A percentile compares a stretch with the other conserved stretches of the same genome.
Conservation (phyloP, 2,113 vertebrate species). For the Opisthocomus hoazin region DNA sequence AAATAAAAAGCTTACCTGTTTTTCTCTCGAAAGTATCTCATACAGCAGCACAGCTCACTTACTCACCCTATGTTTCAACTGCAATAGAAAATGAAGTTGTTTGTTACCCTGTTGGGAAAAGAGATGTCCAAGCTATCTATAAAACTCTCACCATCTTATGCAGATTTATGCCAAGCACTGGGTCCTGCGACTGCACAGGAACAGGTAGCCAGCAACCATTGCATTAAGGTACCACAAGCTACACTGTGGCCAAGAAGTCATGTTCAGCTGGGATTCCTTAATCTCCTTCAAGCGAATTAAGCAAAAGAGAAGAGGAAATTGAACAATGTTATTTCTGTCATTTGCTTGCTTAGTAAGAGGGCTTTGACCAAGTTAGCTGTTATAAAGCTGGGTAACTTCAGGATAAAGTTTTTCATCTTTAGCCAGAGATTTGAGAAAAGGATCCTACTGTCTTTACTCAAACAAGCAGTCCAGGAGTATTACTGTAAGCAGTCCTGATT, state of each 20-base stretch:
- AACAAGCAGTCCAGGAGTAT: neutral
- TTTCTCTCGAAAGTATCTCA: neutral
- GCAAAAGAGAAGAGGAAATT: neutral
- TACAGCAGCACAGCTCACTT: neutral
- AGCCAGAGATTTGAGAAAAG: neutral
- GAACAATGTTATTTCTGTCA: neutral
- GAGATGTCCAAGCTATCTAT: neutral
- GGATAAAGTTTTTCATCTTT: neutral
- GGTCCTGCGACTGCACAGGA: neutral
- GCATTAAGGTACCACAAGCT: neutral
- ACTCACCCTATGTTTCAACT: neutral
- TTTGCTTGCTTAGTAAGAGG: neutral
- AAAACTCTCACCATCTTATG: neutral
- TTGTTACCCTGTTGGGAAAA: neutral
- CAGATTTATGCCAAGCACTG: neutral
- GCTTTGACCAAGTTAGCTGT: neutral
- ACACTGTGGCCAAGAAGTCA: accelerated
- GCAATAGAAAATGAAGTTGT: neutral
- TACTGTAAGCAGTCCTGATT: neutral
- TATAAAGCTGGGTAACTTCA: neutral
- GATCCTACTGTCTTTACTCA: neutral
- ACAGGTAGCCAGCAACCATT: neutral
- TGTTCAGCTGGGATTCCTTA: neutral
- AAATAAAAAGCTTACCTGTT: neutral
- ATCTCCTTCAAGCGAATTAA: neutral